phyloP scores from a whole-genome alignment of 2,113 vertebrate species.

The Actinemys pallida region DNA sequence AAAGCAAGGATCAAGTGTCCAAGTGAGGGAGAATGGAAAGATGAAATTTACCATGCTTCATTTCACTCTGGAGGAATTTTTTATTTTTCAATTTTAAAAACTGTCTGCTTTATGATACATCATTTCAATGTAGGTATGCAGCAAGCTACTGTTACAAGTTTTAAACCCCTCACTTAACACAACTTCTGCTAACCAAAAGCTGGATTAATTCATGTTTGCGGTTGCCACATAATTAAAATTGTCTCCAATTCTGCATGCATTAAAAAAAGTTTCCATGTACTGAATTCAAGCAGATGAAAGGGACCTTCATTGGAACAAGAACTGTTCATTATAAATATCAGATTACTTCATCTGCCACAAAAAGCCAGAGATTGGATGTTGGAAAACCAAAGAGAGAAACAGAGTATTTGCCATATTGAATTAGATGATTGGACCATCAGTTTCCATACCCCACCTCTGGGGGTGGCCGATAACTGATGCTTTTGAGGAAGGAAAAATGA shows the following conservation, averaged over 20 bases:
- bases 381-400: conserved; percentile 18
- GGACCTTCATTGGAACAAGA: conserved; percentile 68
- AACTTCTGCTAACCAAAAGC: conserved; percentile 21
- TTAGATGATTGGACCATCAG: neutral
- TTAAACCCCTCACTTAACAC: neutral
- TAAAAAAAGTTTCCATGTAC: conserved; percentile 56
- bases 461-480: neutral
- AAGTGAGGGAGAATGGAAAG: neutral
- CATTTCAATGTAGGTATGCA: conserved; percentile 45
- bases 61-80: conserved; percentile 68
- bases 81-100: conserved; percentile 51
- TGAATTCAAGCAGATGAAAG: conserved; percentile 68
- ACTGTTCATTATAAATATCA: conserved; percentile 57
- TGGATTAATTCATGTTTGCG: conserved; percentile 46
- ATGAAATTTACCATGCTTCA: neutral
- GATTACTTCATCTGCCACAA: conserved; percentile 61
- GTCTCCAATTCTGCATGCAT: conserved; percentile 67
- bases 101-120: conserved; percentile 45
- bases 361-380: conserved; percentile 42
- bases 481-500: neutral
- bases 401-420: neutral
- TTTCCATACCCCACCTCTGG: neutral
- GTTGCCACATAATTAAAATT: conserved; percentile 63
- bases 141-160: conserved; percentile 62
- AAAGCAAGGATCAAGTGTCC: neutral